Evolutionary conservation across 2,888 invertebrate genomes (phyloP), one percentile per base, ranked within the genome.

Genomic region (Allacma fusca): DNA sequence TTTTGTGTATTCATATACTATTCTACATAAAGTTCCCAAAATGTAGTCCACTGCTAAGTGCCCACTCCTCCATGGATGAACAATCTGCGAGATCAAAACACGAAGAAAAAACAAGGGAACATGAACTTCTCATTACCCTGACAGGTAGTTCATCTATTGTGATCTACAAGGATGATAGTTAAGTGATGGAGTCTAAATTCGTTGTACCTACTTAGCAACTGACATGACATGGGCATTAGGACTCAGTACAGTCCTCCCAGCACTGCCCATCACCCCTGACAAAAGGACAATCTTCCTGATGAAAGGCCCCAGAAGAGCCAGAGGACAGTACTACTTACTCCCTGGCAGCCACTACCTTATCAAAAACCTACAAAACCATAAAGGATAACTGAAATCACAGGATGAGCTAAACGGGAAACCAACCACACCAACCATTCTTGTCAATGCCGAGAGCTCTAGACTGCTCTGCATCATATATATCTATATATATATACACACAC

Each of bases 151-250:
- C 34, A 34, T 44, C 16, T 23, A 2, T 70, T 23, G 70, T 70
- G 70, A 70, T 70, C 50, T 70, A 70, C 70, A 70, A 50, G 70
- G 50, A 50, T 50, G 71, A 71, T 57, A 71, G 59, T 29, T 29
- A 26, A 71, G 71, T 50, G 70, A 70, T 28, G 70, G 50, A 71
- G 57, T 57, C 71, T 71, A 71, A 71, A 71, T 59, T 71, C 59
- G 71, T 71, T 26, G 59, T 57, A 24, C n/a, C 50, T 70, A 50
- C 50, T 50, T 23, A 19, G 16, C 12, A 50, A 26, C 57, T 59
- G 29, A 71, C 71, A 71, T 71, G 71, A 71, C 71, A 71, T 71
- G 71, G 21, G 23, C 71, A 71, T 71, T 29, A 71, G 57, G 57
- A 50, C 50, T 24, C 70, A 70, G 26, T 13, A 16, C n/a, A 1